Base-by-base conservation (phyloP, 2,797 vertebrate species). In the Acanthurus lineatus region DNA sequence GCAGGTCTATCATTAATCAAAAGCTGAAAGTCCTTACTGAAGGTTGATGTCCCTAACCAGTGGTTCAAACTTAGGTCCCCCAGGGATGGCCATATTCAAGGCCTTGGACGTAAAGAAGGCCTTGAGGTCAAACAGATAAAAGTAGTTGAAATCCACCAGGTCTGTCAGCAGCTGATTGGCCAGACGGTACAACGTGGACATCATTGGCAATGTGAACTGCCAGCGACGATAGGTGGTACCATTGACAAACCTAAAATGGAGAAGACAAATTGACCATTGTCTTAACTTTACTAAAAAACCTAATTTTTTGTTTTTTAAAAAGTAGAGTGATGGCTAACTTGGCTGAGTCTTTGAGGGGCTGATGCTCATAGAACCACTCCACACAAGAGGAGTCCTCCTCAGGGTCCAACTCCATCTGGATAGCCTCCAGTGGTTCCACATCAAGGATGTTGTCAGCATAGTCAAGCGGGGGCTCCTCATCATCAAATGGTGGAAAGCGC, bases 61-160 rank as follows among this genome's bases (percentile, higher is more conserved):
- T 1, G 98, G 98, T 87, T 99, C 98, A 86, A 99, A 99, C 91
- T 99, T 99, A 6, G 98, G 98, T 3, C 98, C 98, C 42, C 98
- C 98, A 1, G 98, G 98, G 82, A 99, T 99, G 75, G 98, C 98
- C 98, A 99, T 99, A 85, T 99, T 99, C 61, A 99, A 94, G 0
- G 98, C 98, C 89, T 99, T 99, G 53, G 98, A 99, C 7, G 98
- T 99, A 90, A 99, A 99, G 91, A 99, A 99, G 0, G 98, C 98
- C 81, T 99, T 99, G 67, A 99, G 94, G 87, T 99, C 98, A 90
- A 99, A 99, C 48, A 99, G 93, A 82, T 99, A 99, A 83, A 99
- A 99, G 89, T 99, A 99, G 86, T 99, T 99, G 86, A 96, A 95
- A 88, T 99, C 98, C 78, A 99, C 98, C 32, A 99, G 92, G 86